Conservation (phyloP, 2,113 vertebrate species). For the Neomonachus schauinslandi region DNA sequence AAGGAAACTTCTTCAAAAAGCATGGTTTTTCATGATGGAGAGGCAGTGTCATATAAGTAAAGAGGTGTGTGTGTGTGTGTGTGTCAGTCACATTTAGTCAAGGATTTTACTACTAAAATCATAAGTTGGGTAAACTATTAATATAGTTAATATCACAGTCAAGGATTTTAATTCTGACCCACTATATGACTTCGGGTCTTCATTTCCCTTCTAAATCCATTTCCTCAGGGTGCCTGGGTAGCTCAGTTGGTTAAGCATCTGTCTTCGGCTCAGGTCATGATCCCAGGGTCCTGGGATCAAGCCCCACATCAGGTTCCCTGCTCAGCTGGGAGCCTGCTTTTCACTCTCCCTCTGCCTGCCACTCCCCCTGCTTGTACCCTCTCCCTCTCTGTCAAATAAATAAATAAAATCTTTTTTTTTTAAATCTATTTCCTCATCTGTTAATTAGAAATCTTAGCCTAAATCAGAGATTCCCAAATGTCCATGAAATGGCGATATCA, state of each 20-base stretch:
- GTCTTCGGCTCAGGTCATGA: neutral
- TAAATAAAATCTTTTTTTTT: neutral
- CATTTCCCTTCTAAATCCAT: neutral
- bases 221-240: neutral
- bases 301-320: neutral
- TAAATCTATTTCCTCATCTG: neutral
- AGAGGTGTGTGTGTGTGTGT: neutral
- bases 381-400: neutral
- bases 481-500: neutral
- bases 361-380: neutral
- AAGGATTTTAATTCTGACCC: conserved; percentile 23
- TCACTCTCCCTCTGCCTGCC: neutral
- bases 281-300: neutral
- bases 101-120: no score
- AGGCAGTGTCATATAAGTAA: neutral
- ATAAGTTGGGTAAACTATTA: no score
- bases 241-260: neutral
- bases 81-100: no score
- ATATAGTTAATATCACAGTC: no score
- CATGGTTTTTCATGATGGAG: neutral
- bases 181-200: neutral
- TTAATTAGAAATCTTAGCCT: conserved; percentile 23
- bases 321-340: neutral
- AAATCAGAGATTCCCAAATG: conserved; percentile 20
- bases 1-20: neutral